Base-by-base conservation (phyloP, 2,888 invertebrate species). In the Cephus rjabovi region DNA sequence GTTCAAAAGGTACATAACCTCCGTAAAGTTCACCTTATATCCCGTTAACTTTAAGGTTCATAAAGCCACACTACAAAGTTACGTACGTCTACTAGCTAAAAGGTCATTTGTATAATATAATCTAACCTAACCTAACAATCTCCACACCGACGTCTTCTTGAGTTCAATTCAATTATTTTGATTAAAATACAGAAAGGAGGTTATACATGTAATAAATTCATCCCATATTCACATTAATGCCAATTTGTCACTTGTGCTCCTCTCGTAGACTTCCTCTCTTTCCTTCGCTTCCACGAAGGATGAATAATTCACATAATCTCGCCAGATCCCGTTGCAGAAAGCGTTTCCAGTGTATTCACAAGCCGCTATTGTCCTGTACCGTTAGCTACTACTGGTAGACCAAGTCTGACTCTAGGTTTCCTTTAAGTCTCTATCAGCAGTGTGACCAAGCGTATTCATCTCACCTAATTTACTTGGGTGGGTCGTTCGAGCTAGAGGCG, bases 401-500 rank as follows among this genome's bases (percentile, higher is more conserved):
- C 31, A 23, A 71, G 71, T 71, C 71, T 11, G 30, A 23, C 15
- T 34, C 71, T 56, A 56, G 23, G 56, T 56, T 3, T 9, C 56
- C 23, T 56, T 23, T 23, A 23, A 56, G 56, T 56, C 23, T 56
- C 23, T 56, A 9, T 6, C 56, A 56, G 56, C 9, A 23, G 34
- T 30, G 9, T 34, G 71, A 23, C 71, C 71, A 71, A 31, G 30
- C 23, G 71, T 34, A 23, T 23, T 76, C 56, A 56, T 76, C 79
- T 76, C 79, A 77, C 74, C 75, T 37, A 77, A 80, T 80, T 75
- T 73, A 79, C 75, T 79, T 73, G 77, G 37, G 70, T 77, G 76
- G 33, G 30, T 75, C 76, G 69, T 35, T 75, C 40, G 76, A 37
- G 71, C 75, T 69, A 78, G 71, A 34, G 73, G 68, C 23, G 23